Conservation (phyloP, 2,888 invertebrate genomes). For the Phaonia tiefii region DNA sequence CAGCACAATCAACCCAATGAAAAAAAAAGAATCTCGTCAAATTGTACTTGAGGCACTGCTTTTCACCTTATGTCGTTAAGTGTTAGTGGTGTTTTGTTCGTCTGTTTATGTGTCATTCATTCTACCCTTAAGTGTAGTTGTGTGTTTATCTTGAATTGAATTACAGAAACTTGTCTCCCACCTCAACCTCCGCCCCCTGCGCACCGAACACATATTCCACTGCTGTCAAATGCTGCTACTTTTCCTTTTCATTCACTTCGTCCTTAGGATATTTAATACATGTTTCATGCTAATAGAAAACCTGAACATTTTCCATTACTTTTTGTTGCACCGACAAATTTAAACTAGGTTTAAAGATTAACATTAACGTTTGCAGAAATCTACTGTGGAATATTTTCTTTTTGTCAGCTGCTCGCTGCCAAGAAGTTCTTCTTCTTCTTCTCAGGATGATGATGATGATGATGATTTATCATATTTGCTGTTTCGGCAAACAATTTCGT, state of each 20-base stretch:
- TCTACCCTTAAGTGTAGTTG: conserved; percentile 9
- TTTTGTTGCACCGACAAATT: background rate
- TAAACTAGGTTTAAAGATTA: background rate
- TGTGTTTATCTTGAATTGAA: conserved; percentile 27
- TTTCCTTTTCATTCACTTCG: background rate
- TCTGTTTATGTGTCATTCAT: conserved; percentile 7
- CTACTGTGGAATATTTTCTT: too few species aligned
- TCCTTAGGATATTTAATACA: conserved; percentile 13
- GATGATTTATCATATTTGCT: conserved; percentile 53
- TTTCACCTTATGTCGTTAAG: conserved; percentile 25
- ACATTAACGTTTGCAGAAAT: background rate
- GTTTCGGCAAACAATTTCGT: conserved; percentile 50
- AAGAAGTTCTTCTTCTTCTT: too few species aligned
- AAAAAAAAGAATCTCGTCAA: conserved; percentile 35
- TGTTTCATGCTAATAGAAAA: conserved; percentile 21
- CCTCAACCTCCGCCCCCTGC: background rate
- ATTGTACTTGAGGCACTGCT: conserved; percentile 39
- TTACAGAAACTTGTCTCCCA: conserved; percentile 14
- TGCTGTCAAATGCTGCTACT: background rate
- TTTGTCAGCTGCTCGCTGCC: too few species aligned
- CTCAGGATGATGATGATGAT: conserved; percentile 41
- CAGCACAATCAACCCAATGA: conserved; percentile 5
- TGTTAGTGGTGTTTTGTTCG: conserved; percentile 41
- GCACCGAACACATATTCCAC: too few species aligned
- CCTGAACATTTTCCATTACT: background rate